Percentiles rank a stretch among this genome's conserved stretches.
Evolutionary conservation across 2,113 vertebrate genomes (phyloP).

Genomic region (Coptodon rendalli): DNA sequence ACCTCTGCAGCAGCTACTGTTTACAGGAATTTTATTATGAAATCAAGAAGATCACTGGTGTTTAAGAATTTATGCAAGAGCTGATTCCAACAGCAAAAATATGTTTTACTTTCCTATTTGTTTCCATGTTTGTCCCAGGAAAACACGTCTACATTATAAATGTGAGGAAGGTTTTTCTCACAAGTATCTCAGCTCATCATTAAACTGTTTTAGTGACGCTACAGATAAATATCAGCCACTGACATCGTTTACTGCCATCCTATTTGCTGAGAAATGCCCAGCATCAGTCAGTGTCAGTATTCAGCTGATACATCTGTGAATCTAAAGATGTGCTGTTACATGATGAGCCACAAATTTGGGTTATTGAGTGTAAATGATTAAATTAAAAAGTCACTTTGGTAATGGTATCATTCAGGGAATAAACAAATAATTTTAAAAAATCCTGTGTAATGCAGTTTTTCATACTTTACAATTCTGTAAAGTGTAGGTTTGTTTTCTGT

Average conservation of each 20-base stretch:
- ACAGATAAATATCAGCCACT: background rate
- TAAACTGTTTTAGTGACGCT: background rate
- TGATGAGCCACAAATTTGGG: background rate
- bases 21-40: background rate
- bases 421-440: accelerated
- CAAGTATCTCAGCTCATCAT: accelerated
- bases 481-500: background rate
- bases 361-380: background rate
- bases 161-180: accelerated
- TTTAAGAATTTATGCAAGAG: background rate
- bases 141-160: accelerated
- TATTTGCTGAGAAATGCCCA: accelerated
- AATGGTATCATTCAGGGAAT: accelerated
- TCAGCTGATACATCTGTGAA: background rate
- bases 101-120: background rate
- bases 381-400: background rate
- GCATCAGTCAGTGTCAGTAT: accelerated
- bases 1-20: background rate
- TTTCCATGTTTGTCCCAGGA: background rate
- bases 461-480: background rate
- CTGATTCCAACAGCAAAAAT: background rate
- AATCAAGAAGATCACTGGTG: background rate
- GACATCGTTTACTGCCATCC: background rate
- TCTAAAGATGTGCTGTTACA: background rate
- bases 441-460: background rate